phyloP scores from a whole-genome alignment of 1,140 invertebrate genomes.

The Marisa cornuarietis region DNA sequence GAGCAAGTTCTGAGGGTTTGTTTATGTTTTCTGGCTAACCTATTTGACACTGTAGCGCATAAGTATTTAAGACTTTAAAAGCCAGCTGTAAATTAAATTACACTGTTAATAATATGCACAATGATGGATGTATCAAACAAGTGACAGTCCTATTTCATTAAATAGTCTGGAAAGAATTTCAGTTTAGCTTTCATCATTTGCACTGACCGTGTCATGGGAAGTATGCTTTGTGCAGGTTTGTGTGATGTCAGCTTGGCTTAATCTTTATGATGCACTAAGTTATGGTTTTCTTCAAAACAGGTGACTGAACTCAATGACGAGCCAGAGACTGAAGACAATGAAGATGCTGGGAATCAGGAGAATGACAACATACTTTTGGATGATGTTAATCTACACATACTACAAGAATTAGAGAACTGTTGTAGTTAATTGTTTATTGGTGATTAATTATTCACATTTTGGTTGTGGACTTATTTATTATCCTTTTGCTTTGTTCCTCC shows the following conservation, averaged over 20 bases:
- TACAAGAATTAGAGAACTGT: conserved; percentile 46
- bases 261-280: not conserved
- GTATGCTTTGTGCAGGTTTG: not conserved
- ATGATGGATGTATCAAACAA: too few relatives aligned
- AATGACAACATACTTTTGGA: conserved; percentile 36
- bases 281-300: conserved; percentile 32
- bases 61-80: too few relatives aligned
- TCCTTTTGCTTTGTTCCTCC: too few relatives aligned
- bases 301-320: conserved; percentile 43
- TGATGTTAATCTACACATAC: conserved; percentile 51
- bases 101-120: too few relatives aligned
- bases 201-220: not conserved
- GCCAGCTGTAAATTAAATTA: too few relatives aligned
- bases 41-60: too few relatives aligned
- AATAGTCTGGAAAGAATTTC: not conserved
- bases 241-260: not conserved
- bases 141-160: not conserved
- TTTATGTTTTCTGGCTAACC: too few relatives aligned
- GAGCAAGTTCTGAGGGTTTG: conserved; percentile 44
- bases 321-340: conserved; percentile 32
- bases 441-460: too few relatives aligned
- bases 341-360: conserved; percentile 20
- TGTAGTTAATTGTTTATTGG: not conserved
- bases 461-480: too few relatives aligned
- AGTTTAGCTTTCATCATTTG: not conserved